Evolutionary conservation across 2,113 vertebrate species (phyloP), one percentile per base, ranked within the genome.

Genomic region (Uria lomvia): DNA sequence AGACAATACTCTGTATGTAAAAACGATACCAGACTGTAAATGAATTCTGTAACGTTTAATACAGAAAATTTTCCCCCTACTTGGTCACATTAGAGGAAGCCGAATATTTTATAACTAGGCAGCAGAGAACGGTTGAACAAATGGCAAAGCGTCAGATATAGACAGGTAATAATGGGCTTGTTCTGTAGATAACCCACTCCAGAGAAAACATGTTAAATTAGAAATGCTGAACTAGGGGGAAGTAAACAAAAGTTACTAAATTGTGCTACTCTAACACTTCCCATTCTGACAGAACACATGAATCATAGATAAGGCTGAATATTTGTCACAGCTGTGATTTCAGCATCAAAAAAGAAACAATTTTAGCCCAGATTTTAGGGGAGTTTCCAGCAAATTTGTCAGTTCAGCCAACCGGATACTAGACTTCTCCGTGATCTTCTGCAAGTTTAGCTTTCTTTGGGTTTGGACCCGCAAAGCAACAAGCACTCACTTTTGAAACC

Each of bases 301-400:
- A 98, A 97, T 98, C 97, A 97, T 36, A 65, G 91, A 92, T 85
- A 75, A 94, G 93, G 84, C 94, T 92, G 94, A 89, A 95, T 86
- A 89, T 96, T 96, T 96, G 96, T 97, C 97, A 97, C 93, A 96
- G 97, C 94, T 93, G 94, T 97, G 97, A 97, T 96, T 97, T 97
- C 93, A 92, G 93, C 93, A 89, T 92, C 95, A 94, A 85, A 95
- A 62, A 92, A 93, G 95, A 90, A 94, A 90, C 94, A 97, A 97
- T 96, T 97, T 97, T 96, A 96, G 93, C 84, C 47, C 71, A 45
- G 72, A 92, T 94, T 94, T 74, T 63, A 92, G 92, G 96, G 95
- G 92, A 94, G 93, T 97, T 96, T 97, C 97, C 95, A 91, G 73
- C 89, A 93, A 97, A 74, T 63, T 6, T 96, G 93, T 91, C 88